These are phyloP conservation scores for Drepanosiphum platanoidis DNA, from an alignment of 2,888 invertebrate species.

Conservation along the genomic window DNA sequence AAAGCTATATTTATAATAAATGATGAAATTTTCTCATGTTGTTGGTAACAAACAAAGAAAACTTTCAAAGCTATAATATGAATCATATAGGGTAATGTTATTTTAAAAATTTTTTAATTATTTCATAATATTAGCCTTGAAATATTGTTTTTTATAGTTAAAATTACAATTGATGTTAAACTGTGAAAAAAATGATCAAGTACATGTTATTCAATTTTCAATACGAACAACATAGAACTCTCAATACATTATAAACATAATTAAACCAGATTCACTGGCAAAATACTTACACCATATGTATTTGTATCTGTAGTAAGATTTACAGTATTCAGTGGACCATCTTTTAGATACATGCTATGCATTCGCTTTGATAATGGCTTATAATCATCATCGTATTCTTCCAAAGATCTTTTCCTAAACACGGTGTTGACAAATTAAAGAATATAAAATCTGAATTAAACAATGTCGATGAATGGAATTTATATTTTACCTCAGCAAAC, in stretches of 20 bases:
- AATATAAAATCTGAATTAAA: background rate
- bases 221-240: background rate
- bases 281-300: constrained; percentile 37
- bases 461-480: background rate
- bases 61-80: background rate
- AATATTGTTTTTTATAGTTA: background rate
- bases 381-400: constrained; percentile 58
- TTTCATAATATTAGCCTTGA: background rate
- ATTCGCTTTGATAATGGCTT: constrained; percentile 56
- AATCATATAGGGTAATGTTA: background rate
- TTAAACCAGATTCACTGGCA: no score
- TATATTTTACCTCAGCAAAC: constrained; percentile 36
- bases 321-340: constrained; percentile 15
- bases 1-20: no score
- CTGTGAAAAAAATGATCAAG: background rate
- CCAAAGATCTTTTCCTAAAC: constrained; percentile 50
- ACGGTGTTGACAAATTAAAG: background rate
- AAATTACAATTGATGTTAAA: background rate
- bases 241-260: background rate
- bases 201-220: background rate
- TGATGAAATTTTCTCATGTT: background rate
- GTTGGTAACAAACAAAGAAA: background rate
- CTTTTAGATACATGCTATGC: constrained; percentile 54
- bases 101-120: background rate
- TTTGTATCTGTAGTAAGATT: constrained; percentile 11